Evolutionary conservation across 2,797 vertebrate genomes (phyloP).

Genomic region (Intellagama lesueurii): DNA sequence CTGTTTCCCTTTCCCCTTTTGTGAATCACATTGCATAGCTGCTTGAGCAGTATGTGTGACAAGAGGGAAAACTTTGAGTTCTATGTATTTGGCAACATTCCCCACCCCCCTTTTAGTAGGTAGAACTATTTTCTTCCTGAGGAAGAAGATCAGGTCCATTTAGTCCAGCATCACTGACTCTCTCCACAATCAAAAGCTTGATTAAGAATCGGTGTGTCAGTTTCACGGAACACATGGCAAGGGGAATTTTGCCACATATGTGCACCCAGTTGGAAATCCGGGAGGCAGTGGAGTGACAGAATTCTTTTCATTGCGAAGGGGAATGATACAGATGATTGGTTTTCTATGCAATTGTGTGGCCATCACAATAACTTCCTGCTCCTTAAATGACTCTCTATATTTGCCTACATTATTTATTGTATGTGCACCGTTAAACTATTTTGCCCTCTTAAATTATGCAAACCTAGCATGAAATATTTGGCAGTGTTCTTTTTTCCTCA

Average conservation of each 20-base stretch:
- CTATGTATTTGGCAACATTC: background rate
- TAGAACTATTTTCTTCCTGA: background rate
- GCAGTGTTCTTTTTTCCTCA: background rate
- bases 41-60: background rate
- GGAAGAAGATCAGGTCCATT: background rate
- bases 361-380: slow-evolving; percentile 3
- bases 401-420: background rate
- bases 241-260: background rate
- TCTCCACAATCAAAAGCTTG: background rate
- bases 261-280: background rate
- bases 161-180: background rate
- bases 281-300: background rate
- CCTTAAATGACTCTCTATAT: background rate
- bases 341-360: background rate
- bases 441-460: background rate
- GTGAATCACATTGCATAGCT: background rate
- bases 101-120: background rate
- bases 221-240: background rate
- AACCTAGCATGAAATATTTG: background rate
- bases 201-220: background rate
- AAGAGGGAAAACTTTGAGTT: background rate
- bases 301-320: background rate
- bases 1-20: background rate
- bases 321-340: background rate
- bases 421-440: background rate